Evolutionary conservation across 2,888 invertebrate genomes (phyloP).

Genomic region (Dusona sp.): DNA sequence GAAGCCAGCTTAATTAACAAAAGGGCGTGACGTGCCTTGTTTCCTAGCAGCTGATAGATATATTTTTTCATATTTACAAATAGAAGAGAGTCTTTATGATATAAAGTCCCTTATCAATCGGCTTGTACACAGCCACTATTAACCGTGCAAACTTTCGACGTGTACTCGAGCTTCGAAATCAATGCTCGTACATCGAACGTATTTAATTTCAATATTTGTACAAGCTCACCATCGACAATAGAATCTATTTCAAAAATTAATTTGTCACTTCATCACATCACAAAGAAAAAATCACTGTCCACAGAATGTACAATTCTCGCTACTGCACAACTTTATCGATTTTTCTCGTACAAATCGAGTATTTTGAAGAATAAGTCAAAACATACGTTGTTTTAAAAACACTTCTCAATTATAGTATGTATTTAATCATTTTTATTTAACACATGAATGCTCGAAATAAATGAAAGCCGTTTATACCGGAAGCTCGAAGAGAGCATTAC

Average conservation of each 20-base stretch:
- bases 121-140: background rate
- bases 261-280: background rate
- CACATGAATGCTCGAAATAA: background rate
- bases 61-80: background rate
- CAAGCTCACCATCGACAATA: background rate
- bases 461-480: constrained; percentile 30
- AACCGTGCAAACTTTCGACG: constrained; percentile 7
- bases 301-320: background rate
- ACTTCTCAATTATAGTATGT: background rate
- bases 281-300: background rate
- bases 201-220: constrained; percentile 12
- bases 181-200: background rate
- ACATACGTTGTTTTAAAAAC: background rate
- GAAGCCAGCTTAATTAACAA: background rate
- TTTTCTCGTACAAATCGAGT: background rate
- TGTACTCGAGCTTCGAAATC: constrained; percentile 4
- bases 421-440: background rate
- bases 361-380: background rate
- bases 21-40: constrained; percentile 17
- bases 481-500: constrained; percentile 49
- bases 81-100: background rate
- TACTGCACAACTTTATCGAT: constrained; percentile 12
- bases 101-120: constrained; percentile 16
- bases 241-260: background rate
- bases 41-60: background rate